Conservation (phyloP, 2,797 vertebrate species). For the Capromys pilorides region DNA sequence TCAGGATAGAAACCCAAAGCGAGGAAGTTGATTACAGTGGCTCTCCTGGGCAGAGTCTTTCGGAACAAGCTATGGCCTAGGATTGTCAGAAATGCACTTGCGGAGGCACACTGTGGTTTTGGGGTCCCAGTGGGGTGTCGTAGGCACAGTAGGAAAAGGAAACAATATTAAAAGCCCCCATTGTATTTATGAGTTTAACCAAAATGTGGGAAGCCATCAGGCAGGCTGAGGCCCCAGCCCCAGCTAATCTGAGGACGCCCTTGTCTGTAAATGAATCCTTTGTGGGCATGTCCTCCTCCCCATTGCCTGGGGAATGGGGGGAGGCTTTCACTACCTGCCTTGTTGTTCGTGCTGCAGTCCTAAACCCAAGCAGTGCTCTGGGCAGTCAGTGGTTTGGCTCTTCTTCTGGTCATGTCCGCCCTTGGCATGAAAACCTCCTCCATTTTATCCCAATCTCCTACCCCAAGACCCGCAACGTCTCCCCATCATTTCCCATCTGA, state of each 20-base stretch:
- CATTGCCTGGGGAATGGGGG: not conserved
- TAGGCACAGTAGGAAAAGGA: not conserved
- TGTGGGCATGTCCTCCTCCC: not conserved
- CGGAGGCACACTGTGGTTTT: constrained; percentile 47
- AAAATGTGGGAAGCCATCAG: not conserved
- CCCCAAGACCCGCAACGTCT: not conserved
- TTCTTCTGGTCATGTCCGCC: not conserved
- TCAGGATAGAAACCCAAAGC: constrained; percentile 57
- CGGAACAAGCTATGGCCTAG: constrained; percentile 34
- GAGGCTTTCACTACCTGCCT: not conserved
- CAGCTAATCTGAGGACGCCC: not conserved
- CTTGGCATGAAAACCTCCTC: not conserved
- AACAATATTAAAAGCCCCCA: constrained; percentile 2
- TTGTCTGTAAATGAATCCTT: not conserved
- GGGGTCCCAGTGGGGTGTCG: constrained; percentile 26
- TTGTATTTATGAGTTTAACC: constrained; percentile 40
- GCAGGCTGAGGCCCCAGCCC: not conserved
- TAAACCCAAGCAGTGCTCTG: not conserved
- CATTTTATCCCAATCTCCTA: not conserved
- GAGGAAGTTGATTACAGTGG: constrained; percentile 72
- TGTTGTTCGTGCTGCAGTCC: not conserved
- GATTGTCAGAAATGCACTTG: constrained; percentile 47
- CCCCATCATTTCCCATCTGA: not conserved
- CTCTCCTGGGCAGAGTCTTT: constrained; percentile 69
- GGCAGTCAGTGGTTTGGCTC: not conserved